Conservation (phyloP, 1,140 invertebrate genomes). For the Kradibia gibbosae region DNA sequence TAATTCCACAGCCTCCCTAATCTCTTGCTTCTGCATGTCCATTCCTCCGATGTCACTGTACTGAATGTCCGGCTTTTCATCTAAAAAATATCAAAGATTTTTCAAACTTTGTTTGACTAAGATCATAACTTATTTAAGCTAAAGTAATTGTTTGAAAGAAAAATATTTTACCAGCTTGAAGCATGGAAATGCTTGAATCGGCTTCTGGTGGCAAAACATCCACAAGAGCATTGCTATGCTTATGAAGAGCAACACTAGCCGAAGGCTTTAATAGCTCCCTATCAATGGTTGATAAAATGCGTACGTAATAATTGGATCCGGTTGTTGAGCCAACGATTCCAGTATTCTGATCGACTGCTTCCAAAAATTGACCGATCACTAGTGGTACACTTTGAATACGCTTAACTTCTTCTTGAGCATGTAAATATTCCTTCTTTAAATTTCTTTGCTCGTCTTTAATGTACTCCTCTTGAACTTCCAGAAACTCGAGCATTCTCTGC, state of each 20-base stretch:
- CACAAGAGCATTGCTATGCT: constrained; percentile 97
- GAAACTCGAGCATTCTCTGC: constrained; percentile 94
- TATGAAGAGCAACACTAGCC: constrained; percentile 96
- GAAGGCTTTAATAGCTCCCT: constrained; percentile 96
- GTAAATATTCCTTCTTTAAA: constrained; percentile 96
- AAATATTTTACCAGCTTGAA: constrained; percentile 83
- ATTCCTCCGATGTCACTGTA: constrained; percentile 99
- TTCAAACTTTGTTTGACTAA: neutral
- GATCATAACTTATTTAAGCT: neutral
- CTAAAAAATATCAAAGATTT: constrained; percentile 68
- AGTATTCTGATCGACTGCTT: constrained; percentile 98
- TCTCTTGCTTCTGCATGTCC: constrained; percentile 99
- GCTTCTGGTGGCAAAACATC: constrained; percentile 98
- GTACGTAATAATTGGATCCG: constrained; percentile 97
- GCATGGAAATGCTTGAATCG: constrained; percentile 97
- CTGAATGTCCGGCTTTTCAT: constrained; percentile 98
- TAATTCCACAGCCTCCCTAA: constrained; percentile 97
- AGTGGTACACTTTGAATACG: constrained; percentile 97
- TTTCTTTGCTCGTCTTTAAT: constrained; percentile 99
- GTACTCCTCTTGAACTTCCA: constrained; percentile 98
- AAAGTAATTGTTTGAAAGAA: constrained; percentile 21
- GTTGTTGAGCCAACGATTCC: constrained; percentile 88
- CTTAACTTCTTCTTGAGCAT: constrained; percentile 98
- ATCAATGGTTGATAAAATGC: constrained; percentile 96
- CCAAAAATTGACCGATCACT: constrained; percentile 98